These are phyloP conservation scores for Achlya flavicornis DNA, from an alignment of 2,888 invertebrate species.

Conservation along the genomic window DNA sequence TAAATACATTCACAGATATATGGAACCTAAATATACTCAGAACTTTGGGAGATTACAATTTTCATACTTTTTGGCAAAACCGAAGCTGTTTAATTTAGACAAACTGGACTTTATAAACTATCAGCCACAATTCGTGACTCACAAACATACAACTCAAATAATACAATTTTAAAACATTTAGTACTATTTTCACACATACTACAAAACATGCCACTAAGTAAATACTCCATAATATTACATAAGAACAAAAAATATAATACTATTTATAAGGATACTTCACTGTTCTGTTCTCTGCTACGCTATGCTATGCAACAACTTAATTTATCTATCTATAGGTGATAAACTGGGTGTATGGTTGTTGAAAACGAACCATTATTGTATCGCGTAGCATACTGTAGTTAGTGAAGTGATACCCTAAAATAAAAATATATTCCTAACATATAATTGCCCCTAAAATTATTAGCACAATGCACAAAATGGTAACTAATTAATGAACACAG, in stretches of 20 bases:
- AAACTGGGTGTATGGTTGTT: too few relatives aligned
- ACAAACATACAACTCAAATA: not conserved
- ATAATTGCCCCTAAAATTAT: slow-evolving; percentile 25
- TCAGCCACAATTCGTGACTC: not conserved
- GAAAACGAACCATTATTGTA: too few relatives aligned
- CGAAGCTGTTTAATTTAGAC: not conserved
- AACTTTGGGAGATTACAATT: slow-evolving; percentile 7
- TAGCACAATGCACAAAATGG: slow-evolving; percentile 27
- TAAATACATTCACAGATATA: not conserved
- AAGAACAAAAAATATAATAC: not conserved
- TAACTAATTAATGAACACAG: slow-evolving; percentile 17
- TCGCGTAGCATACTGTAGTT: not conserved
- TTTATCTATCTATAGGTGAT: not conserved
- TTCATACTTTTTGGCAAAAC: not conserved
- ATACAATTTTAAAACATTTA: not conserved
- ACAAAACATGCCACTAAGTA: not conserved
- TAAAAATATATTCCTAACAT: not conserved
- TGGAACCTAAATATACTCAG: slow-evolving; percentile 10
- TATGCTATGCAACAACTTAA: not conserved
- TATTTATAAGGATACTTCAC: slow-evolving; percentile 1
- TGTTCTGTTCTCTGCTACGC: not conserved
- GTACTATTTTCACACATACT: not conserved
- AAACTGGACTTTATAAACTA: not conserved
- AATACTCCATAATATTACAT: not conserved
- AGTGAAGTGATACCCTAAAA: slow-evolving; percentile 2